A percentile compares a stretch with the other conserved stretches of the same genome.
Evolutionary conservation across 2,888 invertebrate species (phyloP).

Genomic region (Heliconius sara): DNA sequence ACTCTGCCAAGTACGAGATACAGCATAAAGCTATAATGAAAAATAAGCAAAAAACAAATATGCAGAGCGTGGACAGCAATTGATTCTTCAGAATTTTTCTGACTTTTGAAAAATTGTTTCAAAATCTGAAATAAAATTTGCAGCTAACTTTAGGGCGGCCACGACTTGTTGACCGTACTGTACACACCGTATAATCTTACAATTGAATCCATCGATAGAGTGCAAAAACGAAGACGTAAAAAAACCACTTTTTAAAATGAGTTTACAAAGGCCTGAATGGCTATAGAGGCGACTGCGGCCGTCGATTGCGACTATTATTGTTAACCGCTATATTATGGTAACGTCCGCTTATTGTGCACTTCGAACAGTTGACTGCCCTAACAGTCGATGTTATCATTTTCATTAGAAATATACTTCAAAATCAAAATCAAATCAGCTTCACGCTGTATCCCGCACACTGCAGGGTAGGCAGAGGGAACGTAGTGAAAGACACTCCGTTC

Average conservation of each 20-base stretch:
- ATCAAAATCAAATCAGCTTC: too few relatives aligned
- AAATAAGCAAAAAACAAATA: neutral
- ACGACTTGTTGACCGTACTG: too few relatives aligned
- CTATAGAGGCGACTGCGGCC: conserved; percentile 51
- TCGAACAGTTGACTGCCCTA: conserved; percentile 66
- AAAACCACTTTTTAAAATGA: conserved; percentile 25
- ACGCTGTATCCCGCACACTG: too few relatives aligned
- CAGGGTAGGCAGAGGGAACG: too few relatives aligned
- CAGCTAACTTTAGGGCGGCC: too few relatives aligned
- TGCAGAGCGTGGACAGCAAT: neutral
- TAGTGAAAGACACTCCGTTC: too few relatives aligned
- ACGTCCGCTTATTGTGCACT: conserved; percentile 79
- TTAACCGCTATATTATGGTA: conserved; percentile 63
- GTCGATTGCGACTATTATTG: conserved; percentile 67
- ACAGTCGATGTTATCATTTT: conserved; percentile 49
- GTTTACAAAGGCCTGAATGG: conserved; percentile 44
- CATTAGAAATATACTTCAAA: conserved; percentile 61
- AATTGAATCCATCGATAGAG: conserved; percentile 4
- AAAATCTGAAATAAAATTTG: too few relatives aligned
- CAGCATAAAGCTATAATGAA: too few relatives aligned
- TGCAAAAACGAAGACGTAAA: conserved; percentile 11
- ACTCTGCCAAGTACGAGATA: too few relatives aligned
- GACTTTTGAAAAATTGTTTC: too few relatives aligned
- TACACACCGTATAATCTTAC: neutral
- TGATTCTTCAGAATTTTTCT: neutral